phyloP scores from a whole-genome alignment of 2,113 vertebrate genomes.

The Montifringilla adamsi region DNA sequence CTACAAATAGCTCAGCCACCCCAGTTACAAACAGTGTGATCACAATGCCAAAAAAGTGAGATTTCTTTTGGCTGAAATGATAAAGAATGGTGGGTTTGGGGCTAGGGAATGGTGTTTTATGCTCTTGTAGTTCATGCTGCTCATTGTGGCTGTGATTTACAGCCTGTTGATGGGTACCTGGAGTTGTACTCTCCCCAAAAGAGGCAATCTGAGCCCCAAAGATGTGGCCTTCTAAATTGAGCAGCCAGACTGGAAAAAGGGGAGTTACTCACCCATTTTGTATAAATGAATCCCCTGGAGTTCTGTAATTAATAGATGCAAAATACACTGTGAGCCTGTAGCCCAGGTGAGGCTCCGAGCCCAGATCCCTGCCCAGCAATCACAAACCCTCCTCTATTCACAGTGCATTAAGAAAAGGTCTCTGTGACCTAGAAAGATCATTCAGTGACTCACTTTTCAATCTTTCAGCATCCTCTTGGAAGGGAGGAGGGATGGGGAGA shows the following conservation, averaged over 20 bases:
- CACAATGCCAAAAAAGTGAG: not conserved
- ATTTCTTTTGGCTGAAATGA: not conserved
- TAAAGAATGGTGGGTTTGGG: not conserved
- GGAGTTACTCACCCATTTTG: not conserved
- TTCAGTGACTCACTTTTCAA: slow-evolving; percentile 21
- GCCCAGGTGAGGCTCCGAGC: not conserved
- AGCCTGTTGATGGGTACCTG: not conserved
- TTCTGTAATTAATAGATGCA: not conserved
- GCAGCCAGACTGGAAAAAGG: not conserved
- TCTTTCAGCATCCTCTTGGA: not conserved
- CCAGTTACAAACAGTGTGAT: not conserved
- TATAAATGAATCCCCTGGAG: not conserved
- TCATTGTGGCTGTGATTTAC: not conserved
- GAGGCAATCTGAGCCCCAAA: not conserved
- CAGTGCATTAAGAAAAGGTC: not conserved
- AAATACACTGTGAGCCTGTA: not conserved
- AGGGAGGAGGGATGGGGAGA: not conserved
- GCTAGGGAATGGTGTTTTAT: not conserved
- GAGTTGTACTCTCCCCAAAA: not conserved
- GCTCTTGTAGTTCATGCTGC: not conserved
- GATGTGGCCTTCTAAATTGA: not conserved
- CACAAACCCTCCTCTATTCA: not conserved
- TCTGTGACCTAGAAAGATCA: slow-evolving; percentile 12
- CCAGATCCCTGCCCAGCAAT: not conserved
- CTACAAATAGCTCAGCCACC: not conserved